Base-by-base conservation (phyloP, 2,113 vertebrate species). In the Arizona elegans region DNA sequence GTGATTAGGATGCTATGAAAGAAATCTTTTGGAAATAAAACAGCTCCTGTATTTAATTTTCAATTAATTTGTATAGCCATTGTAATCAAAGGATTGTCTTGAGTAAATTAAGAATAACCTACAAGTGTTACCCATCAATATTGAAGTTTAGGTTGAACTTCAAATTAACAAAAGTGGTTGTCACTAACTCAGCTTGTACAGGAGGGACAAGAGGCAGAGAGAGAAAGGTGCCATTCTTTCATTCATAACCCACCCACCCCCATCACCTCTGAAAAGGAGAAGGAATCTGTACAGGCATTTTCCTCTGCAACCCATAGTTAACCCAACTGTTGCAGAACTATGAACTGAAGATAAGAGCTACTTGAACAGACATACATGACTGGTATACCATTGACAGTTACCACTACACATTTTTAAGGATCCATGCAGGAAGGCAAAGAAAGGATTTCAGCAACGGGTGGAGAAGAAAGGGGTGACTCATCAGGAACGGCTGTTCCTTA, bases 261-360 rank as follows among this genome's bases (percentile, higher is more conserved):
- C 50, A 17, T 33, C 52, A n/a, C 55, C 65, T 89, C 23, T 87
- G 53, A 26, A 90, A 54, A 90, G 38, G 10, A 43, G 86, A 88
- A 12, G 9, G 38, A 65, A 88, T 38, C 26, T 86, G 65, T 54
- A 33, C 65, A 70, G 65, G 65, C 15, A 58, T 24, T 89, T 55
- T 88, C n/a, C 55, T 43, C 90, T 91, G 59, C 92, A 93, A 89
- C 65, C 90, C 90, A 92, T 89, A 86, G 90, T 86, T 92, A 95
- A 94, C 94, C 96, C 96, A 97, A 97, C 96, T 97, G 96, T 97
- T 97, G 96, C 96, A 89, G 95, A 86, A 95, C 92, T 93, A 92
- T 59, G 96, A 95, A 70, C 94, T 93, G 65, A 0, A 52, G 88
- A 94, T 54, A 47, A 58, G 53, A 59, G 90, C 90, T 21, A 89